Base-by-base conservation (phyloP, 2,113 vertebrate species). In the Oncorhynchus masou region DNA sequence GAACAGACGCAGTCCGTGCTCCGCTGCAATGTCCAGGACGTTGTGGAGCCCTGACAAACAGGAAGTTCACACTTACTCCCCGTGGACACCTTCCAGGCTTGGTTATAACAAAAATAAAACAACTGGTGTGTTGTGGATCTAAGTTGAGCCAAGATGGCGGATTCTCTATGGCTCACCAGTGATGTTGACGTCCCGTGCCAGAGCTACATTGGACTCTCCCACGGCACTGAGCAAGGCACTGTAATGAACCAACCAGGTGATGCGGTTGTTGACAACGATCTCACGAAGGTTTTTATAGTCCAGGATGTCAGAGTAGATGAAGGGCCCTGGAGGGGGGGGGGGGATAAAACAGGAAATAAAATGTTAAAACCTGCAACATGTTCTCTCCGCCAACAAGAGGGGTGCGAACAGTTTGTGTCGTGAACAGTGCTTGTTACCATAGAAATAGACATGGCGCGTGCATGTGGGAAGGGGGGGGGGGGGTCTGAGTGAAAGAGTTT, bases 211-310 rank as follows among this genome's bases (percentile, higher is more conserved):
- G 0, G 96, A 94, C 83, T 99, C 98, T 3, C 97, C 97, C 0
- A 95, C 94, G 0, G 96, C 97, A 16, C 98, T 99, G 79, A 99
- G 96, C 81, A 99, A 87, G 22, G 97, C 98, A 0, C 98, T 97
- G 77, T 99, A 99, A 87, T 99, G 97, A 69, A 99, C 92, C 2
- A 99, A 86, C 98, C 98, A 99, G 3, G 94, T 96, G 84, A 99
- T 95, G 1, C 97, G 94, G 86, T 99, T 96, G 89, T 98, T 99
- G 60, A 99, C 97, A 86, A 99, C 96, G 0, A 96, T 96, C 87
- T 98, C 97, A 12, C 96, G 93, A 59, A 99, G 92, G 71, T 95
- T 96, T 92, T 98, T 98, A 88, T 96, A 96, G 91, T 99, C 97
- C 93, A 99, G 78, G 81, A 99, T 95, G 81, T 99, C 95, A 0